Percentiles rank a stretch among this genome's conserved stretches.
phyloP scores from a whole-genome alignment of 2,888 invertebrate genomes.

The Laothoe populi region DNA sequence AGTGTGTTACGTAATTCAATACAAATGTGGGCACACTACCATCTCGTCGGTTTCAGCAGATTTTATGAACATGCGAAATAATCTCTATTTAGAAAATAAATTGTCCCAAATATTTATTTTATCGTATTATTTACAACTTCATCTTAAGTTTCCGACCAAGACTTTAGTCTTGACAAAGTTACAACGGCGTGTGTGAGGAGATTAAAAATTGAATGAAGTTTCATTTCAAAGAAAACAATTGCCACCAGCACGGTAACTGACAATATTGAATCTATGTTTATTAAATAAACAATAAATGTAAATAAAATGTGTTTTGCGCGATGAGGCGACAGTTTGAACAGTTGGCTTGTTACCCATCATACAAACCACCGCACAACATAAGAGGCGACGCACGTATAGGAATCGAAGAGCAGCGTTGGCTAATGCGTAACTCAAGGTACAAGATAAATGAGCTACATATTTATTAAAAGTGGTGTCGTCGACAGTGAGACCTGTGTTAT shows the following conservation, averaged over 20 bases:
- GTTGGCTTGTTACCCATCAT: slow-evolving; percentile 37
- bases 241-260: neutral
- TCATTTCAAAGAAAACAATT: neutral
- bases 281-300: neutral
- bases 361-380: slow-evolving; percentile 37
- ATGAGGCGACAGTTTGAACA: slow-evolving; percentile 31
- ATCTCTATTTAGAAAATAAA: slow-evolving; percentile 31
- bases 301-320: slow-evolving; percentile 21
- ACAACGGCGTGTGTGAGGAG: neutral
- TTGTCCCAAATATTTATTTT: slow-evolving; percentile 44
- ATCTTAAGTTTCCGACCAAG: slow-evolving; percentile 28
- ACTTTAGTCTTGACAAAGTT: neutral
- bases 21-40: neutral
- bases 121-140: too few relatives aligned
- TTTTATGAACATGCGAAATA: slow-evolving; percentile 6
- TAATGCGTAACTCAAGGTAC: slow-evolving; percentile 67
- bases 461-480: slow-evolving; percentile 74
- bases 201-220: neutral
- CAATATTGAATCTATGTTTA: neutral
- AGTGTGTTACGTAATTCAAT: slow-evolving; percentile 24
- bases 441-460: slow-evolving; percentile 75
- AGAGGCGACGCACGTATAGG: slow-evolving; percentile 37
- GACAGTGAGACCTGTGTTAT: slow-evolving; percentile 75
- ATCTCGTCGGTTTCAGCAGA: neutral
- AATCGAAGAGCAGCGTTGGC: slow-evolving; percentile 51